Evolutionary conservation across 1,140 invertebrate species (phyloP).

Genomic region (Cyclina sinensis): DNA sequence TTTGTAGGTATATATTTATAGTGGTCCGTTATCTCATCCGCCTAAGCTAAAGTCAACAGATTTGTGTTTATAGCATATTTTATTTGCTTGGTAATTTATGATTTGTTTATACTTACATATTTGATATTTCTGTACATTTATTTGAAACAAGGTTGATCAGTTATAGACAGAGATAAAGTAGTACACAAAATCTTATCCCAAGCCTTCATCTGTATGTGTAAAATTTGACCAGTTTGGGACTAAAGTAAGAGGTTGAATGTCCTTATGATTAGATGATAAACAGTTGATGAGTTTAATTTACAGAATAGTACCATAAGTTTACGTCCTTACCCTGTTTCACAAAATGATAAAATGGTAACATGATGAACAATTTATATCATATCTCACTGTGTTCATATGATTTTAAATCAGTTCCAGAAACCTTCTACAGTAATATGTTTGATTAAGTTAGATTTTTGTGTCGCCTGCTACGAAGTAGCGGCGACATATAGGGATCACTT

Average conservation of each 20-base stretch:
- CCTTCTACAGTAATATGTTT: no score
- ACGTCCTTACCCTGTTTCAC: no score
- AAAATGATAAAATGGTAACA: no score
- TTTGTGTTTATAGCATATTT: constrained; percentile 17
- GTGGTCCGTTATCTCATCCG: background rate
- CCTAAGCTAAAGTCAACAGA: constrained; percentile 18
- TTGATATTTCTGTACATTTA: background rate
- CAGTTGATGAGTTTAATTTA: no score
- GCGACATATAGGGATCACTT: no score
- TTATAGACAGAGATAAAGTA: background rate
- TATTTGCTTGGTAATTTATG: constrained; percentile 29
- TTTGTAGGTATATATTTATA: background rate
- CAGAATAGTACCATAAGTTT: no score
- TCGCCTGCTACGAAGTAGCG: no score
- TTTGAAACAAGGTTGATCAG: background rate
- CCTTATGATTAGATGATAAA: background rate
- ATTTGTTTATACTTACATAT: constrained; percentile 4
- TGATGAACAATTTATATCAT: no score
- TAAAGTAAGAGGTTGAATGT: background rate
- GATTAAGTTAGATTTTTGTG: no score
- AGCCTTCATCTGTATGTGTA: background rate
- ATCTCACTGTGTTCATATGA: no score
- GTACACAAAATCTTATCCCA: background rate
- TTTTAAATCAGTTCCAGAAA: no score
- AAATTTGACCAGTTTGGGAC: background rate